These are phyloP conservation scores for Phocoena sinus DNA, from an alignment of 2,113 vertebrate genomes.

Conservation along the genomic window DNA sequence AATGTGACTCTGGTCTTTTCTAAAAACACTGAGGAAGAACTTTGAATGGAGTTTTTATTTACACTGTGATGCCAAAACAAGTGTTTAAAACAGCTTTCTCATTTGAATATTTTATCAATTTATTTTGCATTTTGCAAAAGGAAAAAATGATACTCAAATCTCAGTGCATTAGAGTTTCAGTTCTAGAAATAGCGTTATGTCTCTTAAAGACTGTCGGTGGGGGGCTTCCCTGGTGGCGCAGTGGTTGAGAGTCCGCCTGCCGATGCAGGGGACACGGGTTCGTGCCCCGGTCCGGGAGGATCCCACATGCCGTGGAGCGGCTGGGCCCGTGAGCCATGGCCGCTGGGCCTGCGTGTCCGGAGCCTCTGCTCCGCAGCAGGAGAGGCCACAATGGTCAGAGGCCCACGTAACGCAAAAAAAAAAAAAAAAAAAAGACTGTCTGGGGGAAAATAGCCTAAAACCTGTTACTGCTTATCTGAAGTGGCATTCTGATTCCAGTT, in stretches of 20 bases:
- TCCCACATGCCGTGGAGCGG: no score
- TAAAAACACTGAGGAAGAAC: neutral
- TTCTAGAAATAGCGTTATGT: slow-evolving; percentile 13
- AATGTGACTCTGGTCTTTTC: neutral
- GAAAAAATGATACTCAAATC: neutral
- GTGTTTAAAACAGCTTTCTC: neutral
- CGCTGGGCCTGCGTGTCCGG: no score
- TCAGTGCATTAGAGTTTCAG: neutral
- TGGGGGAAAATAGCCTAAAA: neutral
- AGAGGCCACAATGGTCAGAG: no score
- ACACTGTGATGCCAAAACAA: neutral
- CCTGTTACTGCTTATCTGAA: neutral
- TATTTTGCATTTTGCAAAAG: neutral
- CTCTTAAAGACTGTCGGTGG: neutral
- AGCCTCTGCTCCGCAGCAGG: no score
- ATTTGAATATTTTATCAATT: neutral
- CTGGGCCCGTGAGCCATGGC: no score
- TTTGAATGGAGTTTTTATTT: neutral
- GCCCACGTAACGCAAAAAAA: no score
- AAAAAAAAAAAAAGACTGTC: neutral
- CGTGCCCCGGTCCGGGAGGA: no score
- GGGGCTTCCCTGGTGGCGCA: no score
- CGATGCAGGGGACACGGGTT: no score
- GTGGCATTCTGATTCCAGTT: slow-evolving; percentile 36
- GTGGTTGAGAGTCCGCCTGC: no score